Conservation (phyloP, 2,888 invertebrate species). For the Drosophila anomalata region DNA sequence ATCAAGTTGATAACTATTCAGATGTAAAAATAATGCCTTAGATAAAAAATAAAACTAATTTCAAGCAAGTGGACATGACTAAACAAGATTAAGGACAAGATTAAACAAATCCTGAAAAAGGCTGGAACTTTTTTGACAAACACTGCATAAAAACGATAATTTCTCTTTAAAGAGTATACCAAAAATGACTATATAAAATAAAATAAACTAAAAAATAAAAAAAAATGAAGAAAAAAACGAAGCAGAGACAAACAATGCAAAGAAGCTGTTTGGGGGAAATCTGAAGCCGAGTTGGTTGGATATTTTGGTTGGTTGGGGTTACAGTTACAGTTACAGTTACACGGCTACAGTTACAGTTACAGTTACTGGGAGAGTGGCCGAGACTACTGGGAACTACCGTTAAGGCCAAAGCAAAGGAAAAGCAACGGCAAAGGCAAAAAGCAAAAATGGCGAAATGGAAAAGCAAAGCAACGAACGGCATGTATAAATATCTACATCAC, state of each 20-base stretch:
- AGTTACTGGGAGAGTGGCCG: slow-evolving; percentile 1
- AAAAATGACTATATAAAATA: not conserved
- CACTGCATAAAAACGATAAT: not conserved
- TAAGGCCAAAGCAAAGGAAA: not conserved
- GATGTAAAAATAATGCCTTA: no score
- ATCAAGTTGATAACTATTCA: no score
- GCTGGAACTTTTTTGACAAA: not conserved
- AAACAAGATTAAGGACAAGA: no score
- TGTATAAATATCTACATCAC: slow-evolving; percentile 78
- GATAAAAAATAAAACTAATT: no score
- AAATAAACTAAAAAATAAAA: slow-evolving; percentile 8
- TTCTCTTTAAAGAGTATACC: not conserved
- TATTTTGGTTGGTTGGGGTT: slow-evolving; percentile 27
- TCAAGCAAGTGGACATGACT: no score
- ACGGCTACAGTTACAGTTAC: slow-evolving; percentile 40
- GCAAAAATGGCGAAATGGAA: slow-evolving; percentile 2
- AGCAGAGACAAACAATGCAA: slow-evolving; percentile 43
- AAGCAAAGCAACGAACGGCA: slow-evolving; percentile 44
- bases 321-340: slow-evolving; percentile 53
- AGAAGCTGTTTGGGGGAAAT: slow-evolving; percentile 21
- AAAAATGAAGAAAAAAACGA: not conserved
- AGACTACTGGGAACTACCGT: slow-evolving; percentile 9
- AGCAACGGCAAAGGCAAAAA: not conserved
- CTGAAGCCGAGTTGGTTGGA: not conserved
- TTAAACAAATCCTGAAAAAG: no score